Conservation (phyloP, 2,113 vertebrate species). For the Reinhardtius hippoglossoides region DNA sequence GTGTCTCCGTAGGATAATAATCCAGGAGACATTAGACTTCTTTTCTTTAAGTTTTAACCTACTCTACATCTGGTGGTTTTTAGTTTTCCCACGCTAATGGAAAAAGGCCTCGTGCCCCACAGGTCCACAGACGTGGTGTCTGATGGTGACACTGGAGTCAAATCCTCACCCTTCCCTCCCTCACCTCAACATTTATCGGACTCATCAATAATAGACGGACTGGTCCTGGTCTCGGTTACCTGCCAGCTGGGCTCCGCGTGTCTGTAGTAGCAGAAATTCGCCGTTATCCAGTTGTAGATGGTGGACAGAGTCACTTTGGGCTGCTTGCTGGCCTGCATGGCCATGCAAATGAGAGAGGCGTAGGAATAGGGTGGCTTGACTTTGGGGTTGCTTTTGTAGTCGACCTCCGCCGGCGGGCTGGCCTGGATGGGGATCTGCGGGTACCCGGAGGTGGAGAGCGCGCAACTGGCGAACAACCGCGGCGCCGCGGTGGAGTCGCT, state of each 20-base stretch:
- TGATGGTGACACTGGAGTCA: conserved; percentile 65
- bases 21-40: too few relatives aligned
- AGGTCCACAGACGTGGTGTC: conserved; percentile 6
- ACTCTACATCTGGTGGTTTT: not conserved
- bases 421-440: conserved; percentile 66
- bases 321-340: conserved; percentile 88
- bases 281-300: conserved; percentile 90
- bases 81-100: not conserved
- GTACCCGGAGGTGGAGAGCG: conserved; percentile 55
- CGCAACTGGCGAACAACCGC: conserved; percentile 46
- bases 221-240: conserved; percentile 76
- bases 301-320: conserved; percentile 88
- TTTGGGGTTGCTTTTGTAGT: conserved; percentile 85
- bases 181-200: conserved; percentile 62
- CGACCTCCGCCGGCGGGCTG: conserved; percentile 77
- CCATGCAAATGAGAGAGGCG: conserved; percentile 89
- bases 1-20: not conserved
- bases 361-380: conserved; percentile 89
- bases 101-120: not conserved
- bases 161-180: conserved; percentile 34
- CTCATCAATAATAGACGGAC: conserved; percentile 71
- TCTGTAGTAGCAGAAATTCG: conserved; percentile 90
- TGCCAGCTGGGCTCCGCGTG: conserved; percentile 91
- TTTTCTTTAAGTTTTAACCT: not conserved
- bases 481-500: conserved; percentile 64